Percentiles rank a stretch among this genome's conserved stretches.
phyloP scores from a whole-genome alignment of 2,113 vertebrate species.

The Thalassoma bifasciatum region DNA sequence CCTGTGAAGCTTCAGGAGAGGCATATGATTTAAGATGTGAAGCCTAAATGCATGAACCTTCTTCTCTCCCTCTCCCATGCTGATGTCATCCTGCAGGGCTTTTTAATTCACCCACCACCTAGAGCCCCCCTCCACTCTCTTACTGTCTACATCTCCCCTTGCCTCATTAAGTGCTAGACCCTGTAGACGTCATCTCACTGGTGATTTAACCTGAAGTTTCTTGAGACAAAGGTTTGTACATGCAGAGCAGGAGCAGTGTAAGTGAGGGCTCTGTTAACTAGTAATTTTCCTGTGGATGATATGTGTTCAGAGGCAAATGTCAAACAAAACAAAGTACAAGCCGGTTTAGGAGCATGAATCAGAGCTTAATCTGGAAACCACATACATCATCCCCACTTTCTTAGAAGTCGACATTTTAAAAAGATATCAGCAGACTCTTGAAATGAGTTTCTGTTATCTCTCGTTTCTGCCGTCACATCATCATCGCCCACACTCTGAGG shows the following conservation, averaged over 20 bases:
- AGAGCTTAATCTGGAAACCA: conserved; percentile 36
- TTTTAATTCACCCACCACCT: conserved; percentile 63
- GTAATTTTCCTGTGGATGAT: conserved; percentile 56
- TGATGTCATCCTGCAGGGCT: conserved; percentile 79
- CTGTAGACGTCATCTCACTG: conserved; percentile 62
- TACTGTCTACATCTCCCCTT: conserved; percentile 64
- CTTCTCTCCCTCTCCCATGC: conserved; percentile 56
- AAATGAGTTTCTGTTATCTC: conserved; percentile 58
- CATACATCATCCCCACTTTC: conserved; percentile 29
- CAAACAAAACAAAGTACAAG: conserved; percentile 34
- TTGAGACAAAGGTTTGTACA: conserved; percentile 44
- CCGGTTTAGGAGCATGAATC: conserved; percentile 30
- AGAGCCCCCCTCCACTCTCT: conserved; percentile 56
- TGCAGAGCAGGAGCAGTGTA: conserved; percentile 19
- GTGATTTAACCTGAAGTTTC: conserved; percentile 80
- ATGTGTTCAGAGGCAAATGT: conserved; percentile 49
- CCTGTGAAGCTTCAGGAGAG: conserved; percentile 49
- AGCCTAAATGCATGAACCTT: conserved; percentile 34
- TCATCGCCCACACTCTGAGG: conserved; percentile 18
- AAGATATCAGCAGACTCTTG: conserved; percentile 12
- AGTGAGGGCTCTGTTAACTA: conserved; percentile 40
- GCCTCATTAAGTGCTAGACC: conserved; percentile 64
- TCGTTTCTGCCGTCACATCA: conserved; percentile 43
- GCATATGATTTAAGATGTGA: conserved; percentile 72
- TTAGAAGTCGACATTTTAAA: conserved; percentile 27